Evolutionary conservation across 2,113 vertebrate species (phyloP), one percentile per base, ranked within the genome.

Genomic region (Rallus limicola): DNA sequence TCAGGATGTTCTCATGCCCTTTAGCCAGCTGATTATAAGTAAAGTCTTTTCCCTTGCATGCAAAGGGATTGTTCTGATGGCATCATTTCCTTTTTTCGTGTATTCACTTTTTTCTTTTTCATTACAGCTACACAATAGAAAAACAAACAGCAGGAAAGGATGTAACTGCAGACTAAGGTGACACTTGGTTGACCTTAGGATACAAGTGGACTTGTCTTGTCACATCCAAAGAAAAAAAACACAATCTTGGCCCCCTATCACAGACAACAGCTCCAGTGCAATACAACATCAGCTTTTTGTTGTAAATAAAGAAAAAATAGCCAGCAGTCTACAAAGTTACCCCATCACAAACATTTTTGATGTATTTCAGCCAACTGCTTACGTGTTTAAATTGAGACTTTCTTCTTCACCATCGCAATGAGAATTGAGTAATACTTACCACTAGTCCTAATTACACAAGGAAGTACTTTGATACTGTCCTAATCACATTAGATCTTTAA

Each of bases 1-100:
- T 59, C 79, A 95, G 88, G 94, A 93, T 90, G 75, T 92, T 94
- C 86, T 90, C 82, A 92, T 94, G 96, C 79, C 88, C 92, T 96
- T 94, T 83, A 88, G 67, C 48, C 86, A 90, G 79, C 31, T 80
- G 85, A 88, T 82, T 46, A 34, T 10, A 77, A 2, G 59, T 21
- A 31, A 19, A 69, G n/a, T n/a, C 56, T 90, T 82, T 90, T 59
- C 79, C 71, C 48, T 88, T 33, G 68, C 58, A 92, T 55, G 59
- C 46, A 50, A 80, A 92, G 69, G 24, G 92, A 94, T 70, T 86
- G 59, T 76, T 88, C 64, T 75, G 72, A 92, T 86, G 71, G 83
- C 92, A 97, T 93, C 21, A 91, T 64, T 96, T 96, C 95, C 95
- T 88, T 88, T 82, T 25, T 92, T 88, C 78, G 78, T 13, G 31